Base-by-base conservation (phyloP, 2,888 invertebrate species). In the Bembecia ichneumoniformis region DNA sequence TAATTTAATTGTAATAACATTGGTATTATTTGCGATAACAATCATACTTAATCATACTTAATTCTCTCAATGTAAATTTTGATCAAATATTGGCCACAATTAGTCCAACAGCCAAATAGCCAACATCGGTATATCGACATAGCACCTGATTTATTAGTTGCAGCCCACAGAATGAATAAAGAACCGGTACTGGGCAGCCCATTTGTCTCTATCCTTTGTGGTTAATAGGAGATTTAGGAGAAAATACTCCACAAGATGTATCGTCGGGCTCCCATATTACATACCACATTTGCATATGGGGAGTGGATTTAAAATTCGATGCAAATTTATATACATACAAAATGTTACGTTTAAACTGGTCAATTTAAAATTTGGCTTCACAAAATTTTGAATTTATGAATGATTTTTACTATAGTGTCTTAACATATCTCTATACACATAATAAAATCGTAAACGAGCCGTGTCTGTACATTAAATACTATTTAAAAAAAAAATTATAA, bases 171-270 rank as follows among this genome's bases (percentile, higher is more conserved):
- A 74, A 79, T 79, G 80, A 79, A 82, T 80, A 82, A 81, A 73
- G 71, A 69, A 77, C 63, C 58, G 62, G 68, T 68, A 67, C 66
- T 63, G 54, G 66, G 68, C 62, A 50, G 64, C 58, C 76, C 74
- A 83, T 84, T 82, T 80, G 76, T 84, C 80, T 82, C 71, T 70
- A 78, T 81, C 77, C 77, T 77, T 74, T 77, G 72, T 76, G 72
- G 74, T 75, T 79, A 83, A 80, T 73, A 75, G 59, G 63, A 77
- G 77, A 80, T 81, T 82, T 82, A 80, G 68, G 70, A 62, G 68
- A 40, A 14, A 40, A 40, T 40, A 40, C 40, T 40, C n/a, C n/a
- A 40, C 14, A 40, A 40, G 40, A 40, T 13, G 40, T 14, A 14
- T 14, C 4, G 40, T 40, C 5, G 11, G 14, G 40, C 40, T 28